Base-by-base conservation (phyloP, 1,140 invertebrate species). In the Apis florea region DNA sequence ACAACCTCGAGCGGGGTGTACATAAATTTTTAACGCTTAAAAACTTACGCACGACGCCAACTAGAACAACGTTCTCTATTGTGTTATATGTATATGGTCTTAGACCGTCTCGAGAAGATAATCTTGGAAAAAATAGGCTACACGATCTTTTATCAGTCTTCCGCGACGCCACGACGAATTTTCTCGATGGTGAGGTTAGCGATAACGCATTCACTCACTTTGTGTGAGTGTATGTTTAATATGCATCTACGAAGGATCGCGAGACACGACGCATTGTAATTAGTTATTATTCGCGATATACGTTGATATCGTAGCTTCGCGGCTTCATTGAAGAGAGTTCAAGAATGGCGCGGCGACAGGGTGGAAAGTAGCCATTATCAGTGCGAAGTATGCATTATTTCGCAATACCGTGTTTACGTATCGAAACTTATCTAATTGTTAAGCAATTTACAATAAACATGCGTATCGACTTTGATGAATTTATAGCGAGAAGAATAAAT, bases 111-210 rank as follows among this genome's bases (percentile, higher is more conserved):
- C 56, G 51, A 31, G 47, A 53, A 86, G 85, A 86, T 86, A 86
- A 86, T 83, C 82, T 53, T 10, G 24, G 63, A 58, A 83, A 86
- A 86, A 86, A 79, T 86, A 63, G 80, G 84, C 71, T 86, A 76
- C 61, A 70, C 66, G 51, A 26, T 76, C 54, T 83, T 77, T 69
- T 86, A 86, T 86, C 84, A 61, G 71, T 21, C 11, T 15, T 81
- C 58, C 53, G 51, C 53, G 61, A 70, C 70, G 51, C 31, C 17
- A 15, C 54, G 53, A 69, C 21, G 68, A 66, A 53, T 72, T 58
- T 49, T 49, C 31, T 21, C 11, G 31, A 17, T 58, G 71, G 49
- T 31, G 40, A 73, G 17, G 47, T 10, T 13, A n/a, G 49, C 66
- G 77, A 53, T 64, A 79, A 81, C 83, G 63, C 56, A 31, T 31